A percentile compares a stretch with the other conserved stretches of the same genome.
phyloP scores from a whole-genome alignment of 2,113 vertebrate genomes.

The Leucopternis melanops region DNA sequence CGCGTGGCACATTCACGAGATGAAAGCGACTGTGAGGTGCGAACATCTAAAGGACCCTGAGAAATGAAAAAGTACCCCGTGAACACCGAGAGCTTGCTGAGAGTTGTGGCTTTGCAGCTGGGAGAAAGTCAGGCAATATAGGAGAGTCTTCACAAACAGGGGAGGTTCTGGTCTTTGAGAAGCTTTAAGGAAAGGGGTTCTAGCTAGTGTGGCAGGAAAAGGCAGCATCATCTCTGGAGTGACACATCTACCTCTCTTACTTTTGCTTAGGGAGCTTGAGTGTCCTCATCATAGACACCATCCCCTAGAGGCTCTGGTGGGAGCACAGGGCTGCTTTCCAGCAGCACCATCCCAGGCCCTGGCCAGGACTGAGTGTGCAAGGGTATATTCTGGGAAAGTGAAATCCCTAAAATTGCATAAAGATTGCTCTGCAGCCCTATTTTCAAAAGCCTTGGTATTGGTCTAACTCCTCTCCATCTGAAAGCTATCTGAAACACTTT shows the following conservation, averaged over 20 bases:
- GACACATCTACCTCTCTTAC: neutral
- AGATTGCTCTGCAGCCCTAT: neutral
- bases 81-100: neutral
- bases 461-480: neutral
- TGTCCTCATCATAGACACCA: neutral
- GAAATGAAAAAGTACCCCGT: neutral
- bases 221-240: neutral
- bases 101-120: neutral
- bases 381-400: neutral
- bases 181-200: neutral
- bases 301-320: neutral
- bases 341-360: neutral
- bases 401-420: neutral
- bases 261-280: neutral
- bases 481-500: neutral
- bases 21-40: neutral
- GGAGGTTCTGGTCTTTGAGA: neutral
- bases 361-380: neutral
- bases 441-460: neutral
- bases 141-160: neutral
- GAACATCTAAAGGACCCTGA: neutral
- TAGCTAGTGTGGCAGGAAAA: neutral
- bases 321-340: neutral
- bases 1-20: rapidly evolving
- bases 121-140: neutral